Evolutionary conservation across 1,140 invertebrate genomes (phyloP).

Genomic region (Drosophila pseudoobscura): DNA sequence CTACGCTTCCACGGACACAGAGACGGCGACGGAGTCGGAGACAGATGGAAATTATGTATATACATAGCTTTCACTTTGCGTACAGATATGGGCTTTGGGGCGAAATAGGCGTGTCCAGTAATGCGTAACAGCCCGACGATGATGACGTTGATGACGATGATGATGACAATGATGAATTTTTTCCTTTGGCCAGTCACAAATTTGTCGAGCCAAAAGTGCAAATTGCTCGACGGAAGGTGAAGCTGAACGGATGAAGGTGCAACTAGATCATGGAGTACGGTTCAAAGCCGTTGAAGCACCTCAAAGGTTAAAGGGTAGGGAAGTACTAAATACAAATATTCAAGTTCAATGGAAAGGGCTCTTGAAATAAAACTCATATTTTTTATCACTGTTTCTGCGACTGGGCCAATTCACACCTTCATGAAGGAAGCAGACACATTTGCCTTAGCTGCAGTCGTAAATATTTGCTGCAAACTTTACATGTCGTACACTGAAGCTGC

Average conservation of each 20-base stretch:
- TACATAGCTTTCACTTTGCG: conserved; percentile 72
- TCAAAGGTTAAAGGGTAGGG: background rate
- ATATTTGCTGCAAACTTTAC: too few relatives aligned
- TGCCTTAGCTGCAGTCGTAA: too few relatives aligned
- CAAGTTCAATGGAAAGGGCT: background rate
- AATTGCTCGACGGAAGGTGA: conserved; percentile 32
- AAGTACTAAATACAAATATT: background rate
- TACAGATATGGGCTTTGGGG: conserved; percentile 60
- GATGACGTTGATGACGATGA: conserved; percentile 36
- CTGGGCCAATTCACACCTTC: too few relatives aligned
- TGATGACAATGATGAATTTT: conserved; percentile 54
- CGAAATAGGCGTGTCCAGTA: conserved; percentile 49
- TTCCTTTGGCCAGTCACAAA: conserved; percentile 21
- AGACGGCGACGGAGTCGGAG: conserved; percentile 1
- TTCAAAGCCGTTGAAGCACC: conserved; percentile 1
- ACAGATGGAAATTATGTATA: conserved; percentile 65
- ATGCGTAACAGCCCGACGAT: conserved; percentile 53
- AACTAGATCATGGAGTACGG: conserved; percentile 14
- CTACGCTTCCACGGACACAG: conserved; percentile 1
- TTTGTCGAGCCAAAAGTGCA: conserved; percentile 33
- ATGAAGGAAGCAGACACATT: too few relatives aligned
- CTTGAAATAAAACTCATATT: too few relatives aligned
- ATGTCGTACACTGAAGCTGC: too few relatives aligned
- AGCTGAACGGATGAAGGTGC: conserved; percentile 20
- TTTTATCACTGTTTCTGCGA: too few relatives aligned